phyloP scores from a whole-genome alignment of 2,797 vertebrate genomes.

The Acanthornis magna region DNA sequence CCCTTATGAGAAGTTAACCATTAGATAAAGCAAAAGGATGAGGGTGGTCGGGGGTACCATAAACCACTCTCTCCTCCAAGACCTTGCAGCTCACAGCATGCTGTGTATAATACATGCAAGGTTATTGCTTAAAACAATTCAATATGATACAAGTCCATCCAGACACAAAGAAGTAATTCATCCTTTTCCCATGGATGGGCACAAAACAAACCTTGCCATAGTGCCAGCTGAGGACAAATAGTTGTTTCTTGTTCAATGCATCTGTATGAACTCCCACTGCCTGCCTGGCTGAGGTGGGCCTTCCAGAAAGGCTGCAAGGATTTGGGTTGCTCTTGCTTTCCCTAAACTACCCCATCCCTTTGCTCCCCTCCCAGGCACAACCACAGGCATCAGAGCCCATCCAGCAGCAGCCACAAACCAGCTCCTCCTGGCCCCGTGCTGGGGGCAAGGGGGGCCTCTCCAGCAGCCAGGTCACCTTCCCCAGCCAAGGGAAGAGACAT shows the following conservation, averaged over 20 bases:
- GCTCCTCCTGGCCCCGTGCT: neutral
- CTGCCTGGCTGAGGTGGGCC: accelerated
- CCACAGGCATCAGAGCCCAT: accelerated
- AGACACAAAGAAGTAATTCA: neutral
- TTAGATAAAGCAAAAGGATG: neutral
- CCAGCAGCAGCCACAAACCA: neutral
- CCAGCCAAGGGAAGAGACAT: neutral
- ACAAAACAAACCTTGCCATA: neutral
- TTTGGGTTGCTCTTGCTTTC: neutral
- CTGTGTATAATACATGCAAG: neutral
- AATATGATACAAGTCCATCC: neutral
- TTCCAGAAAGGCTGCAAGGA: neutral
- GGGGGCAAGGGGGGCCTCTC: accelerated
- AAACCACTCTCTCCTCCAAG: neutral
- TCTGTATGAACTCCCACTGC: neutral
- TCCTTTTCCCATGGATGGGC: neutral
- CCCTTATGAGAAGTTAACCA: neutral
- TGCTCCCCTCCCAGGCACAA: neutral
- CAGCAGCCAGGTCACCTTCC: neutral
- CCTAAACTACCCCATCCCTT: neutral
- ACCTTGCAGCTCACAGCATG: neutral
- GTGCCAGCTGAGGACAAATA: neutral
- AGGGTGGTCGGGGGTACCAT: neutral
- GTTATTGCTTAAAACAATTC: neutral
- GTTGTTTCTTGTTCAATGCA: accelerated